Percentiles rank a stretch among this genome's conserved stretches.
phyloP scores from a whole-genome alignment of 1,140 invertebrate species.

The Drosophila nannoptera region DNA sequence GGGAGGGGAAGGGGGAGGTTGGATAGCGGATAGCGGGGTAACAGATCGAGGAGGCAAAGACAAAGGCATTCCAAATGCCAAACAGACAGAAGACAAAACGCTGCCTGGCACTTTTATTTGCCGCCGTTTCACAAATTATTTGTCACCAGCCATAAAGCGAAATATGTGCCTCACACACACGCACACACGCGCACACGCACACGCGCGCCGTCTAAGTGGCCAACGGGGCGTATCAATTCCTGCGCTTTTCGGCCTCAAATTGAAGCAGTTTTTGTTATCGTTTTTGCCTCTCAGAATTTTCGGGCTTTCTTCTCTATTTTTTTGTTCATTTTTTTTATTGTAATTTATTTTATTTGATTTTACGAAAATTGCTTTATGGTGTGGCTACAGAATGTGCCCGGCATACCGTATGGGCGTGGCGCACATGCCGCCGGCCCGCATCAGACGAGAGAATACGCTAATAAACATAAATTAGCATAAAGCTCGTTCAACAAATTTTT shows the following conservation, averaged over 20 bases:
- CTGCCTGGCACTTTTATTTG: slow-evolving; percentile 62
- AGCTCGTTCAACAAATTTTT: slow-evolving; percentile 65
- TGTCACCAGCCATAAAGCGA: slow-evolving; percentile 74
- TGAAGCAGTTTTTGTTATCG: slow-evolving; percentile 17
- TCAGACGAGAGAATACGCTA: slow-evolving; percentile 9
- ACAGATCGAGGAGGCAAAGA: slow-evolving; percentile 25
- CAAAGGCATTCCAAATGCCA: slow-evolving; percentile 70
- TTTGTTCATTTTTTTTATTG: slow-evolving; percentile 41
- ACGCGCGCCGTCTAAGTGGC: slow-evolving; percentile 55
- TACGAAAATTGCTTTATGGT: slow-evolving; percentile 34
- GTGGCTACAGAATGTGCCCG: too few species aligned
- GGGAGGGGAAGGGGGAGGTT: neutral
- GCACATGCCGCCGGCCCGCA: neutral
- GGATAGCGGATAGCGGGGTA: neutral
- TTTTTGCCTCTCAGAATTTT: too few species aligned
- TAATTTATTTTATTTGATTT: slow-evolving; percentile 66
- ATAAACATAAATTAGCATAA: slow-evolving; percentile 70
- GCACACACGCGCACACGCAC: slow-evolving; percentile 9
- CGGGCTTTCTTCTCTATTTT: neutral
- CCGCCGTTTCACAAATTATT: slow-evolving; percentile 74
- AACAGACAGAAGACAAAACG: slow-evolving; percentile 44
- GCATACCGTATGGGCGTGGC: neutral
- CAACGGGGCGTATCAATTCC: slow-evolving; percentile 73
- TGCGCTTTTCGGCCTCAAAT: slow-evolving; percentile 62
- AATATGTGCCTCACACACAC: slow-evolving; percentile 41